Evolutionary conservation across 2,797 vertebrate genomes (phyloP), one percentile per base, ranked within the genome.

Genomic region (Hypotaenidia philippensis): DNA sequence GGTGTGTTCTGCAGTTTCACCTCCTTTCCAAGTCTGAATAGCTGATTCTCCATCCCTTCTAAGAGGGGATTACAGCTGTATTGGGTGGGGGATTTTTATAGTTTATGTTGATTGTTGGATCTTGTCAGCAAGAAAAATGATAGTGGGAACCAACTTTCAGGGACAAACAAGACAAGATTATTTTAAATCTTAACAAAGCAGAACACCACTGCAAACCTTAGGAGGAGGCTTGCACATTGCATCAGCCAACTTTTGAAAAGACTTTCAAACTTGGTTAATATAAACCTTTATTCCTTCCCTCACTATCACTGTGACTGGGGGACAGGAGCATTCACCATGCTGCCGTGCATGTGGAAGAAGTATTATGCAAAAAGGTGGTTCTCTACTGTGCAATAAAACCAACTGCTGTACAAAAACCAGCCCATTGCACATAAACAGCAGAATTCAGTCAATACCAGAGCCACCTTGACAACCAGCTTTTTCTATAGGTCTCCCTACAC

Each of bases 371-470:
- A 96, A 3, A 41, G 45, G 49, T 92, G 92, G 90, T 95, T 74
- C n/a, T 81, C 87, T 5, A 26, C 76, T 29, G 31, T 47, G 94
- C 92, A 93, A 70, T 91, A 95, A 95, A 87, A 83, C 76, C 6
- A 7, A 92, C 52, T n/a, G 75, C 69, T 81, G 61, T 22, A 69
- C 53, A 94, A 85, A 96, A 96, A 96, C 56, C 75, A 98, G 72
- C 79, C 87, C 87, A 84, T 96, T 97, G 79, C 94, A 91, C 68
- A 84, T 32, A 87, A 96, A 95, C 70, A 95, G 93, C 74, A 85
- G 81, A 96, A 96, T 89, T 91, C 61, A 86, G 97, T 97, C 96
- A 95, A 97, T 97, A 96, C 90, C 92, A 97, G 95, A 97, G 96
- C 87, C 31, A 6, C 71, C 59, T 93, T 65, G 71, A 82, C 50